Evolutionary conservation across 1,140 invertebrate species (phyloP), one percentile per base, ranked within the genome.

Genomic region (Rhopalosiphum padi): DNA sequence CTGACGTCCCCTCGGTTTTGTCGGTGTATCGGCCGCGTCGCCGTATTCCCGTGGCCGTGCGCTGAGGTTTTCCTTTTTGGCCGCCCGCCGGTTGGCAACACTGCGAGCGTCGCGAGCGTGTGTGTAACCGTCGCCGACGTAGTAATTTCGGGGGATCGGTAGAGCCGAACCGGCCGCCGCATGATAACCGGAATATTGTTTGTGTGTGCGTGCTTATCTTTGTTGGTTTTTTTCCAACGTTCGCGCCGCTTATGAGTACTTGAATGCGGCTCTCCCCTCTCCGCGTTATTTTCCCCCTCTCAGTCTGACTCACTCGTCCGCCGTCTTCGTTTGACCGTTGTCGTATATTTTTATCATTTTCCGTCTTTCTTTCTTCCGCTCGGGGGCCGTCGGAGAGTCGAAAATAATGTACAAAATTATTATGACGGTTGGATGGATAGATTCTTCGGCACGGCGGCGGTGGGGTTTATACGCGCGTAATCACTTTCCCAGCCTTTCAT

Each of bases 171-270:
- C 43, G 90, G 90, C 68, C 43, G 90, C 68, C 18, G 30, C 90
- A 92, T 92, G 90, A 92, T 92, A 92, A 92, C 90, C 68, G 90
- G 90, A 92, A 83, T 92, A 51, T 91, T 35, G 41, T 77, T 46
- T 77, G n/a, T 89, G 87, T 77, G n/a, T 77, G 55, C 30, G 60
- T 46, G 90, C 90, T 91, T 91, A 91, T 91, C 90, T 68, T 77
- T 35, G 55, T 46, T 55, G 88, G 22, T 89, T 89, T 89, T 91
- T 91, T 91, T 91, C 55, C 55, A 89, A 89, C 22, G 51, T 43
- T 6, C 60, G 23, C 88, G 9, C 23, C 23, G 51, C 23, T 41
- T 30, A 83, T 35, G n/a, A 37, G 35, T 37, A 37, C 82, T 37
- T 53, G 48, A 51, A 53, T 22, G 48, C 53, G 37, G 23, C 35